Conservation (phyloP, 2,888 invertebrate genomes). For the Conomelus anceps region DNA sequence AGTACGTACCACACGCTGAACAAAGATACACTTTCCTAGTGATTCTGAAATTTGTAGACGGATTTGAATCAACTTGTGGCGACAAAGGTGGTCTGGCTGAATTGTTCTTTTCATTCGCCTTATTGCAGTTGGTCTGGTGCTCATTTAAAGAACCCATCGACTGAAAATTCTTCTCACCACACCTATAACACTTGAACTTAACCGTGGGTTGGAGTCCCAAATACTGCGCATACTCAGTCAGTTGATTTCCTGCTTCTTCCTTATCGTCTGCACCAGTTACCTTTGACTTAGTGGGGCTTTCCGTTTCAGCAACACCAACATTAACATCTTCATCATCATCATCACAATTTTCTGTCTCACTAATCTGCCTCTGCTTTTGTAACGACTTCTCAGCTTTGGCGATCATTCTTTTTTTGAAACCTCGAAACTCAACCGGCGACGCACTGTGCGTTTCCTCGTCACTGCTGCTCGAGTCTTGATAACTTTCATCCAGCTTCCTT, state of each 20-base stretch:
- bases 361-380: background rate
- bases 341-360: constrained; percentile 14
- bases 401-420: constrained; percentile 27
- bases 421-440: constrained; percentile 28
- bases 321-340: background rate
- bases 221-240: constrained; percentile 61
- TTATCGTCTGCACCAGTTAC: constrained; percentile 34
- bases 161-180: constrained; percentile 60
- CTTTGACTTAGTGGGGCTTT: background rate
- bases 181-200: constrained; percentile 67
- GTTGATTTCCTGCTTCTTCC: constrained; percentile 17
- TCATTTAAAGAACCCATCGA: constrained; percentile 60
- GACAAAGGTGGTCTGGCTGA: constrained; percentile 41
- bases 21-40: constrained; percentile 75
- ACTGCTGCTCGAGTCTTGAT: background rate
- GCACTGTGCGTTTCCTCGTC: constrained; percentile 10
- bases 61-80: constrained; percentile 29
- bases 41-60: constrained; percentile 51
- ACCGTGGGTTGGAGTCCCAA: constrained; percentile 63
- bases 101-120: constrained; percentile 41
- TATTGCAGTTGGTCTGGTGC: constrained; percentile 56
- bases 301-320: background rate
- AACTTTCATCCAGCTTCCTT: background rate
- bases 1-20: constrained; percentile 74
- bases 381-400: constrained; percentile 16